Evolutionary conservation across 2,888 invertebrate species (phyloP).

Genomic region (Osedax frankpressi): DNA sequence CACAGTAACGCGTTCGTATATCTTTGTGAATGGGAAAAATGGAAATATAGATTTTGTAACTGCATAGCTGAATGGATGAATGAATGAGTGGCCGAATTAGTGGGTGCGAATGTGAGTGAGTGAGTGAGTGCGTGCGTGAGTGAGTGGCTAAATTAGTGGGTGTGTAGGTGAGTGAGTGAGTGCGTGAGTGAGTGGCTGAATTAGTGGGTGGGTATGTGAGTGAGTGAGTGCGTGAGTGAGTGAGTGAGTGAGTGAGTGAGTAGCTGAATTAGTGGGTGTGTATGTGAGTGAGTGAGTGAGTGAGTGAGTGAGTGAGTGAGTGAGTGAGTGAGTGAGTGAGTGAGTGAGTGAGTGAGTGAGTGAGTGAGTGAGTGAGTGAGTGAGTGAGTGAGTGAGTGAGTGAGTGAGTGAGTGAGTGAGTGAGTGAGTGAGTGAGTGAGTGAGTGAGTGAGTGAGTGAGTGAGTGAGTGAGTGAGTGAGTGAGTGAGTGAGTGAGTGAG

Average conservation of each 20-base stretch:
- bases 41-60: neutral
- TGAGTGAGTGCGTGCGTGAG: neutral
- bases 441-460: neutral
- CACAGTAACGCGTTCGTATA: no score
- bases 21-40: no score
- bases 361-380: neutral
- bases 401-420: neutral
- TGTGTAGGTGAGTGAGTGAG: no score
- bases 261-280: neutral
- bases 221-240: no score
- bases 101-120: neutral
- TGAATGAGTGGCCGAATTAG: neutral
- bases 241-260: neutral
- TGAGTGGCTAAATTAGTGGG: no score
- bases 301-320: neutral
- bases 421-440: neutral
- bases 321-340: neutral
- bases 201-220: no score
- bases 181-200: no score
- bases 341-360: neutral
- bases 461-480: neutral
- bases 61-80: neutral
- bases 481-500: neutral
- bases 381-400: neutral
- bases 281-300: no score